phyloP scores from a whole-genome alignment of 2,888 invertebrate genomes.

The Paralinhomoeus sp. region DNA sequence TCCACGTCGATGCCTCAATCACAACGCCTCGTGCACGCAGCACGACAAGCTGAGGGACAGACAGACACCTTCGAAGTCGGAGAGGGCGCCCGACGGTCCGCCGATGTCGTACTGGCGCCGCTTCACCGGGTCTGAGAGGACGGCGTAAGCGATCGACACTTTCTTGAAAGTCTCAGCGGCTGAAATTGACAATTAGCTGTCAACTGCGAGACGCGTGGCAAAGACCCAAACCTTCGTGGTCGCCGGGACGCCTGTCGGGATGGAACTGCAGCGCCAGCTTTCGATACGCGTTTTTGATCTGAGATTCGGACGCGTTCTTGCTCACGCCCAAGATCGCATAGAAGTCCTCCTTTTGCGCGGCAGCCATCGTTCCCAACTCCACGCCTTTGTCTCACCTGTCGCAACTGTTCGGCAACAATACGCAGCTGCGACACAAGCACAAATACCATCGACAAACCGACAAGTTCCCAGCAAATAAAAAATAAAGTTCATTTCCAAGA shows the following conservation, averaged over 20 bases:
- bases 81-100: conserved; percentile 17
- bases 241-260: conserved; percentile 19
- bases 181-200: too few species aligned
- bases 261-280: conserved; percentile 17
- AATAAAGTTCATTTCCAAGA: too few species aligned
- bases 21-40: too few species aligned
- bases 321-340: conserved; percentile 23
- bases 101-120: conserved; percentile 23
- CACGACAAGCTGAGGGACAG: too few species aligned
- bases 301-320: conserved; percentile 19
- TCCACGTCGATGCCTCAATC: conserved; percentile 23
- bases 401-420: too few species aligned
- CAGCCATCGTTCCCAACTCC: too few species aligned
- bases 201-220: background rate
- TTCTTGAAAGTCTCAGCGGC: conserved; percentile 24
- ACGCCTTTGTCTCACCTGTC: too few species aligned
- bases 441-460: too few species aligned
- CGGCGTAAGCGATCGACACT: conserved; percentile 24
- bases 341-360: conserved; percentile 15
- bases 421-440: too few species aligned
- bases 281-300: conserved; percentile 22
- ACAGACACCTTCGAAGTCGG: conserved; percentile 17
- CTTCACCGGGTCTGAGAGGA: conserved; percentile 24
- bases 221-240: conserved; percentile 12
- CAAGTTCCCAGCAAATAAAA: too few species aligned